phyloP scores from a whole-genome alignment of 2,888 invertebrate genomes.

The Eupsilia transversa region DNA sequence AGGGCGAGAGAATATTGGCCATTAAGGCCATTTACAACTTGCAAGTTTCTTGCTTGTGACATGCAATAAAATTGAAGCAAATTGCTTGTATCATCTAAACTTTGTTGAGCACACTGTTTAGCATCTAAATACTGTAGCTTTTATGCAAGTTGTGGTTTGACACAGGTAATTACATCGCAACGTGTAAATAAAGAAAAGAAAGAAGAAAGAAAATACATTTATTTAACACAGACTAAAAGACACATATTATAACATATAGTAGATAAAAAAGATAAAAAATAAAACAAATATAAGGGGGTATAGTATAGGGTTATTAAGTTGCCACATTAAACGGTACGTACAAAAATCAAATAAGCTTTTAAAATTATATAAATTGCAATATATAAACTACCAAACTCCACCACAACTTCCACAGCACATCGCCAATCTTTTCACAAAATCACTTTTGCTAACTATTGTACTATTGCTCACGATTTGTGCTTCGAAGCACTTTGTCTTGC shows the following conservation, averaged over 20 bases:
- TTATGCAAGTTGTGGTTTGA: background rate
- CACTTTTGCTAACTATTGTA: slow-evolving; percentile 49
- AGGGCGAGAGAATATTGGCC: background rate
- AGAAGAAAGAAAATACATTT: too few relatives aligned
- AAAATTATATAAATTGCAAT: background rate
- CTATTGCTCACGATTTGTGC: slow-evolving; percentile 56
- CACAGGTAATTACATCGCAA: background rate
- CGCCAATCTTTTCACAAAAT: slow-evolving; percentile 25
- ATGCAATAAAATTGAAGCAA: background rate
- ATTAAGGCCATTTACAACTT: background rate
- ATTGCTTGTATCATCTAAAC: too few relatives aligned
- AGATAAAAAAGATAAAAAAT: too few relatives aligned
- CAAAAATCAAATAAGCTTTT: background rate
- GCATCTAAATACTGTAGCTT: background rate
- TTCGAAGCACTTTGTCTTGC: slow-evolving; percentile 52
- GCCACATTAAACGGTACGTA: too few relatives aligned
- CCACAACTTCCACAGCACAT: background rate
- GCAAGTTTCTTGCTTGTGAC: background rate
- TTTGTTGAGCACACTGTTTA: background rate
- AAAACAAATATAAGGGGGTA: too few relatives aligned
- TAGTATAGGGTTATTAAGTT: too few relatives aligned
- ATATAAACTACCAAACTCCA: background rate
- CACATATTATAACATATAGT: too few relatives aligned
- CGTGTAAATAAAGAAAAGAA: too few relatives aligned
- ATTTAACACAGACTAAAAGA: too few relatives aligned